Evolutionary conservation across 92 coral and sea anemone genomes (phyloP), one percentile per base, ranked within the genome.

Genomic region (Chrysogorgia sp.): DNA sequence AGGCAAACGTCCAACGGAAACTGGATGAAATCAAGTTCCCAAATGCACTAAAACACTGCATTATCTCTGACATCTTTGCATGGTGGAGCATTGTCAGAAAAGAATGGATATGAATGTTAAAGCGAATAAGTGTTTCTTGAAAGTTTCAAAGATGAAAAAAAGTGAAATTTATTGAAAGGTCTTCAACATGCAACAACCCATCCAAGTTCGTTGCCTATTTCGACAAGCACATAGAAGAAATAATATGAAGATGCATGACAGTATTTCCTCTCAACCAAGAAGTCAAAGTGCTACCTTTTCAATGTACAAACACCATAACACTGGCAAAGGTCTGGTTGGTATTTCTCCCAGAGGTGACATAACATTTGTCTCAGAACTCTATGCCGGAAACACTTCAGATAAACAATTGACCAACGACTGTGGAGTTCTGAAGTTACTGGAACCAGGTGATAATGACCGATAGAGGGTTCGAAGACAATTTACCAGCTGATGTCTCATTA

Each of bases 171-270:
- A 37, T 80, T 32, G 82, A 85, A 70, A 69, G 58, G 32, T 32
- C 67, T 40, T 59, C 25, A 43, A 84, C 88, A 14, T 69, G 81
- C n/a, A 84, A 84, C 53, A 58, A 35, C 57, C 88, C 84, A 7
- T 60, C 74, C 20, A 68, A 84, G 67, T 84, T 84, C 32, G 88
- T 84, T 2, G 55, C 50, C 62, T 84, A 84, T 75, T 86, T 81
- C 28, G 77, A 74, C 50, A 40, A 48, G 25, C 71, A 82, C 68
- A 86, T 82, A 29, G 83, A 86, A 49, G 58, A 50, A 30, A 75
- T 82, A 41, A 86, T 86, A 15, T 48, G 76, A 24, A 19, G 58
- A 29, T 34, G 65, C 26, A 82, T 82, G 90, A 50, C 81, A 37
- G n/a, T n/a, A n/a, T n/a, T n/a, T n/a, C n/a, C n/a, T n/a, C n/a